These are phyloP conservation scores for Nesidiocoris tenuis DNA, from an alignment of 2,888 invertebrate species.

Conservation along the genomic window DNA sequence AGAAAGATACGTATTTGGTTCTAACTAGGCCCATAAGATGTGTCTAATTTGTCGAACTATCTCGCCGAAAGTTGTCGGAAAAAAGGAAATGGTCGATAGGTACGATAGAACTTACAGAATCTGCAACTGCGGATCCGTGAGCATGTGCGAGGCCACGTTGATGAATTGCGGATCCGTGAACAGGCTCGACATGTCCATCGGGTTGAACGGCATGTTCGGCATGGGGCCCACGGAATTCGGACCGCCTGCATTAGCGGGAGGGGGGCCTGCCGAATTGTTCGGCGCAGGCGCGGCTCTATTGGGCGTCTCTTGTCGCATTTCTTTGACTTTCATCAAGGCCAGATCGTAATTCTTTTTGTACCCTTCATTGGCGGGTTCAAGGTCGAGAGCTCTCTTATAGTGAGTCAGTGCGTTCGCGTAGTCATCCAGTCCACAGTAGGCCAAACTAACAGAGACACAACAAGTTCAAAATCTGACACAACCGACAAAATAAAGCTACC, in stretches of 20 bases:
- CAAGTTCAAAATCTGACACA: too few relatives aligned
- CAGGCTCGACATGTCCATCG: constrained; percentile 30
- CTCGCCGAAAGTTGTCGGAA: too few relatives aligned
- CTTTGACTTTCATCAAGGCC: constrained; percentile 42
- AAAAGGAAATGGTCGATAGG: too few relatives aligned
- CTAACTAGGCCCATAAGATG: too few relatives aligned
- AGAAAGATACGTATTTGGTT: too few relatives aligned
- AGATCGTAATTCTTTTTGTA: constrained; percentile 45
- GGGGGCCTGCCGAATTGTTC: neutral
- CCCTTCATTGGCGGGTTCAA: constrained; percentile 45
- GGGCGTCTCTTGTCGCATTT: neutral
- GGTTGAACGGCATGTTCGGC: constrained; percentile 14
- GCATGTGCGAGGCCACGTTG: constrained; percentile 42
- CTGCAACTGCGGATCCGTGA: constrained; percentile 44
- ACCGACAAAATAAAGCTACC: too few relatives aligned
- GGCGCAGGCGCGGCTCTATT: neutral
- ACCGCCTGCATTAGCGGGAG: neutral
- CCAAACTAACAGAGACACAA: too few relatives aligned
- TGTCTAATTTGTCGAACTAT: too few relatives aligned
- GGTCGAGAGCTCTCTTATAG: constrained; percentile 43
- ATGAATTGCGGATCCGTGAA: constrained; percentile 42
- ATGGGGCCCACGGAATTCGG: neutral
- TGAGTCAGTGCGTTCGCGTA: constrained; percentile 41
- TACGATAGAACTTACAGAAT: constrained; percentile 39
- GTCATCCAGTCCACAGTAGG: constrained; percentile 45